Conservation (phyloP, 92 coral and sea anemone species). For the Umimayanthus kanabou region DNA sequence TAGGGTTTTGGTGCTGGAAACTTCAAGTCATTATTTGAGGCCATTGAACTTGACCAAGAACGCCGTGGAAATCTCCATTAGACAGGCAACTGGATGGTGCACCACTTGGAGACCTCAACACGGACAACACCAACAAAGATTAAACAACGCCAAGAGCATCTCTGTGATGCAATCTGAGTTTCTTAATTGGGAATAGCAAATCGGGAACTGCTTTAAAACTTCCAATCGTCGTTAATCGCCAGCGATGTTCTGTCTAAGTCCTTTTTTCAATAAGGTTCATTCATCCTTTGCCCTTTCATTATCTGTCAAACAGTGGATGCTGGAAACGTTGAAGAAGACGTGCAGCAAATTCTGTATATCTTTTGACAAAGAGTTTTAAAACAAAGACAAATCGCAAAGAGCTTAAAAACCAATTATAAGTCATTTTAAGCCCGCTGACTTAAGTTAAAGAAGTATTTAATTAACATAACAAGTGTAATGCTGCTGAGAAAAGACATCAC, state of each 20-base stretch:
- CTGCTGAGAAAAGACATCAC: too few species aligned
- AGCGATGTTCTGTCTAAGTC: not conserved
- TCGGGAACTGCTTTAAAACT: too few species aligned
- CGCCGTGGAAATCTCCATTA: constrained; percentile 64
- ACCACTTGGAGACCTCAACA: not conserved
- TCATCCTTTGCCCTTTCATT: not conserved
- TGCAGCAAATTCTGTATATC: too few species aligned
- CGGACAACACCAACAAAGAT: not conserved
- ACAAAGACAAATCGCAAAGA: too few species aligned
- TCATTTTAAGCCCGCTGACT: too few species aligned
- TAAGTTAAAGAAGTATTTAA: too few species aligned
- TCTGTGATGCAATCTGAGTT: not conserved
- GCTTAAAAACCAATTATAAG: too few species aligned
- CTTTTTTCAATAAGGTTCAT: too few species aligned
- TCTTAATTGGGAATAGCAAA: not conserved
- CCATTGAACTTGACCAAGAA: constrained; percentile 71
- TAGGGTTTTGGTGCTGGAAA: constrained; percentile 90
- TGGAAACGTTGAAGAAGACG: too few species aligned
- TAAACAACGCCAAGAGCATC: not conserved
- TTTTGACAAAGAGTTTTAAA: too few species aligned
- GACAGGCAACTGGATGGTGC: not conserved
- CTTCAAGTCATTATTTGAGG: constrained; percentile 80
- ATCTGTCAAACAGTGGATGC: not conserved
- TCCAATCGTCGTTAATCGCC: not conserved
- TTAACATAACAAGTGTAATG: too few species aligned